A percentile compares a stretch with the other conserved stretches of the same genome.
phyloP scores from a whole-genome alignment of 2,888 invertebrate species.

The Lacanobia wlatinum region DNA sequence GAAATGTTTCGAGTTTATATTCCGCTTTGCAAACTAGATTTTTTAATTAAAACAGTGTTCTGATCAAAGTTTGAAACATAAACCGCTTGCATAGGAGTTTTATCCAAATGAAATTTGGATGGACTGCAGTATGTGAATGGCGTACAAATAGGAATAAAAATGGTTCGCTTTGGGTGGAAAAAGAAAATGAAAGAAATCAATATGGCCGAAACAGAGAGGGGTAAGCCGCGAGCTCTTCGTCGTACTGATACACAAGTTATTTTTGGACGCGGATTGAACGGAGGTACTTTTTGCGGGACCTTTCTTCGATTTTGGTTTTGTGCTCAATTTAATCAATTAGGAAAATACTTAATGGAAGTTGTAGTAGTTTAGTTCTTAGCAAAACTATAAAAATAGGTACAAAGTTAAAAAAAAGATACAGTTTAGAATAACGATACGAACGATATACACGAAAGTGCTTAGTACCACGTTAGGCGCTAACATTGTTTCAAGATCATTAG shows the following conservation, averaged over 20 bases:
- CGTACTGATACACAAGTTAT: slow-evolving; percentile 47
- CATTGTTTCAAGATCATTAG: too few species aligned
- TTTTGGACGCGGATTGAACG: slow-evolving; percentile 36
- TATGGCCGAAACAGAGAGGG: slow-evolving; percentile 79
- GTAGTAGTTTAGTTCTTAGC: too few species aligned
- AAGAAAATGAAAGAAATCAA: slow-evolving; percentile 85
- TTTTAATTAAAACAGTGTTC: slow-evolving; percentile 76
- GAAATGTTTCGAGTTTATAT: slow-evolving; percentile 42
- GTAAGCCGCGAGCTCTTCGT: slow-evolving; percentile 67
- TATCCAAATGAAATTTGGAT: slow-evolving; percentile 85
- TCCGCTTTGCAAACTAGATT: slow-evolving; percentile 53
- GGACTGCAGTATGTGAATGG: slow-evolving; percentile 77
- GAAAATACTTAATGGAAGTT: neutral
- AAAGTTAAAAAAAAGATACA: too few species aligned
- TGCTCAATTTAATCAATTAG: neutral
- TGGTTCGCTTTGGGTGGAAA: slow-evolving; percentile 78
- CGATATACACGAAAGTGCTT: too few species aligned
- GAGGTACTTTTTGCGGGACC: neutral
- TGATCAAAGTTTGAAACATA: slow-evolving; percentile 76
- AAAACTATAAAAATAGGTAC: too few species aligned
- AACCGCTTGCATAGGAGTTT: slow-evolving; percentile 77
- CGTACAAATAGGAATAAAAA: slow-evolving; percentile 83
- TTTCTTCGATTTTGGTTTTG: neutral
- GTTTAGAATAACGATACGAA: neutral
- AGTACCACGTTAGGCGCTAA: too few species aligned